Evolutionary conservation across 2,888 invertebrate species (phyloP).

Genomic region (Deilephila elpenor): DNA sequence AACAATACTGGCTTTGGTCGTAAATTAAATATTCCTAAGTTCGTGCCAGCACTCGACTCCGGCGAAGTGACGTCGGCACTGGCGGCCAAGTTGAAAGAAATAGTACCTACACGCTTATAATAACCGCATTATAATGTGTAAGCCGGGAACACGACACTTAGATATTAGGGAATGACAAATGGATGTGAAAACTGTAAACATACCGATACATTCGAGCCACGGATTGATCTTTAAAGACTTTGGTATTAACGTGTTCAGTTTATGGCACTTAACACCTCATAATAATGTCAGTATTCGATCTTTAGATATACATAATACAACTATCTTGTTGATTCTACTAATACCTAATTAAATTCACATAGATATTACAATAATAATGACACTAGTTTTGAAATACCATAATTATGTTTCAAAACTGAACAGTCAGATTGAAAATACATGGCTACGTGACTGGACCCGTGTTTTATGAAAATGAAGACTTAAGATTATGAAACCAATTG

Average conservation of each 20-base stretch:
- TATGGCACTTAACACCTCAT: background rate
- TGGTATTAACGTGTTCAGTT: slow-evolving; percentile 2
- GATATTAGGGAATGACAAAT: slow-evolving; percentile 36
- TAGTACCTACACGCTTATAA: slow-evolving; percentile 41
- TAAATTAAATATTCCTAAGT: slow-evolving; percentile 77
- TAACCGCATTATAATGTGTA: slow-evolving; percentile 42
- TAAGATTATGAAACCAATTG: too few relatives aligned
- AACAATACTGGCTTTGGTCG: slow-evolving; percentile 77
- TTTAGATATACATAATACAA: too few relatives aligned
- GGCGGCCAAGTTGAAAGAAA: slow-evolving; percentile 46
- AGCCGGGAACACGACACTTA: slow-evolving; percentile 41
- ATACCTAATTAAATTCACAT: too few relatives aligned
- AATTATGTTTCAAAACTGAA: too few relatives aligned
- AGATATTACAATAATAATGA: too few relatives aligned
- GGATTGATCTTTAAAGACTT: slow-evolving; percentile 5
- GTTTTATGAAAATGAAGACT: too few relatives aligned
- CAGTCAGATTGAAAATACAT: too few relatives aligned
- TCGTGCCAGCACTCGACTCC: slow-evolving; percentile 57
- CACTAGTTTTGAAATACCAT: too few relatives aligned
- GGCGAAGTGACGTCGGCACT: slow-evolving; percentile 39
- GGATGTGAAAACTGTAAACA: slow-evolving; percentile 35
- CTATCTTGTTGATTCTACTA: background rate
- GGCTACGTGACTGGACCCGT: too few relatives aligned
- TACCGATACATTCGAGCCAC: slow-evolving; percentile 26
- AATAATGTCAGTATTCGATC: background rate